Evolutionary conservation across 2,113 vertebrate species (phyloP).

Genomic region (Dromaius novaehollandiae): DNA sequence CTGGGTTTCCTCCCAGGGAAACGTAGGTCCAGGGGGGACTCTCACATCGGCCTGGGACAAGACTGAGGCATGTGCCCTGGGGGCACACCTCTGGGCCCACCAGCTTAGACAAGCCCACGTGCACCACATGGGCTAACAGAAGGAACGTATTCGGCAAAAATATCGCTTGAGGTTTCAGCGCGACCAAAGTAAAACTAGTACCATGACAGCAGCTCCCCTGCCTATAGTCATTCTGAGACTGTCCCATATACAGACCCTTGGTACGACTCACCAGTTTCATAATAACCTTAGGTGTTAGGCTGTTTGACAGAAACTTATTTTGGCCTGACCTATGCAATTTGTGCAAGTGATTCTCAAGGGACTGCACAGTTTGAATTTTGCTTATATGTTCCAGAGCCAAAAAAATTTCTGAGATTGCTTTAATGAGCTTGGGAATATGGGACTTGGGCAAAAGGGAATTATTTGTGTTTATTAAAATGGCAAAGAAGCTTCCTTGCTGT

Average conservation of each 20-base stretch:
- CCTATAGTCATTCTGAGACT: not conserved
- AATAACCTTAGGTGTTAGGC: constrained; percentile 78
- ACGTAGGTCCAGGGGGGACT: fast-evolving
- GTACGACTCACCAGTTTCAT: constrained; percentile 58
- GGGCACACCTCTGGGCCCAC: not conserved
- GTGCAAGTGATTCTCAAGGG: constrained; percentile 63
- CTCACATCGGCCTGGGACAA: not conserved
- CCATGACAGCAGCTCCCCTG: not conserved
- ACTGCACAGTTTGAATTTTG: constrained; percentile 59
- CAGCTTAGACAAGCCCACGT: not conserved
- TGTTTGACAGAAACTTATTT: constrained; percentile 77
- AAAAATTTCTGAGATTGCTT: constrained; percentile 68
- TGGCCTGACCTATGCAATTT: constrained; percentile 69
- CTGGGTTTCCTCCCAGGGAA: fast-evolving
- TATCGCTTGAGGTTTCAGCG: not conserved
- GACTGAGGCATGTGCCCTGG: not conserved
- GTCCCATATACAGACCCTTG: constrained; percentile 11
- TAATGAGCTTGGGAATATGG: constrained; percentile 74
- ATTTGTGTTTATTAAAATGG: constrained; percentile 77
- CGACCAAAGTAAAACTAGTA: not conserved
- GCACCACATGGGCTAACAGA: not conserved
- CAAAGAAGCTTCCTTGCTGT: constrained; percentile 69
- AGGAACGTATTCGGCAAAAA: not conserved
- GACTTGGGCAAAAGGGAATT: constrained; percentile 65
- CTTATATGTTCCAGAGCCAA: constrained; percentile 62